Evolutionary conservation across 2,888 invertebrate genomes (phyloP).

Genomic region (Trisateles emortualis): DNA sequence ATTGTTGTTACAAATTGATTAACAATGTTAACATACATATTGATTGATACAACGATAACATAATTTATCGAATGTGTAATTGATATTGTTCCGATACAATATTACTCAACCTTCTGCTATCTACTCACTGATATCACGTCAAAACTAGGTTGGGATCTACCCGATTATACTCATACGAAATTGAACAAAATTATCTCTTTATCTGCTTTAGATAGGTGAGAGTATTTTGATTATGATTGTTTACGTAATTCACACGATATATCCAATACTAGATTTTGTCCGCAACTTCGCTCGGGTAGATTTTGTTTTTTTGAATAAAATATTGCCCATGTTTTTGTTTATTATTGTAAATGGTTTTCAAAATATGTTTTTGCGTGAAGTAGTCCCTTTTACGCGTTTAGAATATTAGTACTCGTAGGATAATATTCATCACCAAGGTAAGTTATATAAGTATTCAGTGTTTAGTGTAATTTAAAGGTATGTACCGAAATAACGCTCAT

Average conservation of each 20-base stretch:
- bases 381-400: too few species aligned
- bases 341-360: too few species aligned
- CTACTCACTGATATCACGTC: conserved; percentile 43
- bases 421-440: too few species aligned
- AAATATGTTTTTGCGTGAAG: too few species aligned
- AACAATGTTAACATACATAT: conserved; percentile 26
- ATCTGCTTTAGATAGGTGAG: conserved; percentile 29
- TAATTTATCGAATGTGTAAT: conserved; percentile 49
- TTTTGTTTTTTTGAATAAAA: too few species aligned
- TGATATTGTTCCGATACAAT: conserved; percentile 55
- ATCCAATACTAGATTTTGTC: background rate
- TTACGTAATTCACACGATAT: conserved; percentile 17
- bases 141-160: conserved; percentile 49
- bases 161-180: conserved; percentile 53
- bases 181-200: conserved; percentile 33
- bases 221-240: conserved; percentile 24
- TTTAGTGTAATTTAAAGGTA: too few species aligned
- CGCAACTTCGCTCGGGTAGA: too few species aligned
- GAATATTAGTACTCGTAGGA: too few species aligned
- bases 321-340: too few species aligned
- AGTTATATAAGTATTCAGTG: too few species aligned
- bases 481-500: too few species aligned
- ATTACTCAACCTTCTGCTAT: conserved; percentile 43
- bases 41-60: conserved; percentile 34
- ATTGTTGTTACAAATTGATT: background rate